These are phyloP conservation scores for Lepeophtheirus nordmannii DNA, from an alignment of 2,888 invertebrate genomes.

Conservation along the genomic window DNA sequence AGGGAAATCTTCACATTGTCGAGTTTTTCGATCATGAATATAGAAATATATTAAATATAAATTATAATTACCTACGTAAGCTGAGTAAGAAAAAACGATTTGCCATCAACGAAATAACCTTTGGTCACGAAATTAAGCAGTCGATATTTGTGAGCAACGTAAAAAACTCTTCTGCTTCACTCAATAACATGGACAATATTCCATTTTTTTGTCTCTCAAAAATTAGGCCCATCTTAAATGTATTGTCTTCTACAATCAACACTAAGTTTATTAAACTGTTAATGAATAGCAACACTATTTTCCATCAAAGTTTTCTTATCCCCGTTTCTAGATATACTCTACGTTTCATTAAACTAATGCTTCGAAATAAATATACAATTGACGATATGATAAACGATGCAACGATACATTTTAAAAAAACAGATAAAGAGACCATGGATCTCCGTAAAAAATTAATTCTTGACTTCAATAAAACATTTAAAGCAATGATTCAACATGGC, in stretches of 20 bases:
- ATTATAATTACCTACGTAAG: not conserved
- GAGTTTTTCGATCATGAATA: not conserved
- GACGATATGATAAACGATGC: not conserved
- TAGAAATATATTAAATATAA: not conserved
- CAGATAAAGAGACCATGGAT: not conserved
- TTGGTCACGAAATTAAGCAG: not conserved
- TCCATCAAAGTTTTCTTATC: not conserved
- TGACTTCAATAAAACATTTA: not conserved
- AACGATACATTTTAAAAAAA: not conserved
- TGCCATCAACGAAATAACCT: not conserved
- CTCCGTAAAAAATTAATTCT: not conserved
- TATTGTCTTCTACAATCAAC: not conserved
- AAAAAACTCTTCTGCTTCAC: not conserved
- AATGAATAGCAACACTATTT: not conserved
- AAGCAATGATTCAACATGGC: not conserved
- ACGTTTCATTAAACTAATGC: not conserved
- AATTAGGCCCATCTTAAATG: not conserved
- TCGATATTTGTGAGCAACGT: not conserved
- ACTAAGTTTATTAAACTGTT: not conserved
- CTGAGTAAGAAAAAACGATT: not conserved
- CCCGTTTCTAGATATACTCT: not conserved
- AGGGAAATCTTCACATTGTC: not conserved
- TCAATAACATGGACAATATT: not conserved
- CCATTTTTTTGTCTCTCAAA: not conserved
- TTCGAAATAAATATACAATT: not conserved